Evolutionary conservation across 1,140 invertebrate species (phyloP), one percentile per base, ranked within the genome.

Genomic region (Anoplolepis gracilipes): DNA sequence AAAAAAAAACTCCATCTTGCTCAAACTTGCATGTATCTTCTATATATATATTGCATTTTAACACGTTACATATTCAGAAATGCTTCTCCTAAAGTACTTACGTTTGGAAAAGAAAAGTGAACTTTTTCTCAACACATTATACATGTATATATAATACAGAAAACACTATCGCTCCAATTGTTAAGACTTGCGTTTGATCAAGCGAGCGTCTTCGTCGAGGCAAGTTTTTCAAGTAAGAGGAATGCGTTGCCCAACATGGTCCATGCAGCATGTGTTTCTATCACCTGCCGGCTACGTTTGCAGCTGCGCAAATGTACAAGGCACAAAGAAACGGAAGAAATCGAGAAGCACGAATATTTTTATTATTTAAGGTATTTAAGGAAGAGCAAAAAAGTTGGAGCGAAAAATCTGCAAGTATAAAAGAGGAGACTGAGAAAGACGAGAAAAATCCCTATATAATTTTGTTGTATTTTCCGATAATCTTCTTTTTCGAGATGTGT

Each of bases 261-360:
- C 86, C 87, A 73, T 76, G 86, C 81, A 85, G 87, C 87, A 88
- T 88, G 87, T 88, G 86, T 88, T 88, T 53, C 86, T 88, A 88
- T 88, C 87, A 88, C 87, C 87, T 88, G 87, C 86, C 75, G 85
- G 82, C 53, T 33, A 25, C 39, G 73, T 85, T n/a, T 88, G 87
- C 87, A 89, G 87, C 87, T 89, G 87, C 87, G 86, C 55, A 64
- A 69, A 67, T 22, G 57, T 53, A 88, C 69, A 75, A 42, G 64
- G 84, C 46, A 87, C 69, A 84, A 84, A 85, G 75, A 79, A 61
- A 11, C 46, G 53, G 25, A 64, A 73, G 86, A 70, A 78, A 88
- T 87, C 86, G 59, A 84, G 55, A 28, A n/a, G n/a, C n/a, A 84
- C 72, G 69, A 76, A 84, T 49, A 49, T 53, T 88, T 88, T 88